phyloP scores from a whole-genome alignment of 2,888 invertebrate species.

The Aricia artaxerxes region DNA sequence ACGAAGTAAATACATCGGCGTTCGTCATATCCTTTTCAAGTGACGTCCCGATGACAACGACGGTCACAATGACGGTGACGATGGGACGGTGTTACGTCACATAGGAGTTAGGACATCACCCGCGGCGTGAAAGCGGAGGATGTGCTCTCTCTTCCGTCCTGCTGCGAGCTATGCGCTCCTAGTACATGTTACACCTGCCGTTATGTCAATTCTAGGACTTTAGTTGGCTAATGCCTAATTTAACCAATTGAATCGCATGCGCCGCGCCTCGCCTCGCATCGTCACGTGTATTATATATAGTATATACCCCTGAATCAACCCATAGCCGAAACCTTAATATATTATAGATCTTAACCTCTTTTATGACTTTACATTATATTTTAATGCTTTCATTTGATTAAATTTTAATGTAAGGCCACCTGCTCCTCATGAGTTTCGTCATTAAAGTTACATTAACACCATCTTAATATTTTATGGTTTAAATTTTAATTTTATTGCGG shows the following conservation, averaged over 20 bases:
- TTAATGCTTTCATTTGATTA: not conserved
- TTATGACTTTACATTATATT: not conserved
- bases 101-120: not conserved
- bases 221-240: not conserved
- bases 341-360: not conserved
- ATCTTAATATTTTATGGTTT: not conserved
- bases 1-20: too few species aligned
- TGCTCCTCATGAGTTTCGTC: not conserved
- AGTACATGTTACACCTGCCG: not conserved
- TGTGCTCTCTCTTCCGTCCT: conserved; percentile 23
- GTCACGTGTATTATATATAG: too few species aligned
- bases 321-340: not conserved
- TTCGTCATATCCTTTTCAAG: too few species aligned
- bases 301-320: too few species aligned
- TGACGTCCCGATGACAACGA: not conserved
- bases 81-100: not conserved
- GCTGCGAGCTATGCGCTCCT: not conserved
- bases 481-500: not conserved
- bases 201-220: not conserved
- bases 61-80: not conserved
- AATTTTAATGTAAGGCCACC: not conserved
- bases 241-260: not conserved
- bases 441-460: not conserved
- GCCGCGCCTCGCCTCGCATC: too few species aligned
- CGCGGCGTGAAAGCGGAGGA: conserved; percentile 11